Conservation (phyloP, 2,888 invertebrate genomes). For the Oscheius onirici region DNA sequence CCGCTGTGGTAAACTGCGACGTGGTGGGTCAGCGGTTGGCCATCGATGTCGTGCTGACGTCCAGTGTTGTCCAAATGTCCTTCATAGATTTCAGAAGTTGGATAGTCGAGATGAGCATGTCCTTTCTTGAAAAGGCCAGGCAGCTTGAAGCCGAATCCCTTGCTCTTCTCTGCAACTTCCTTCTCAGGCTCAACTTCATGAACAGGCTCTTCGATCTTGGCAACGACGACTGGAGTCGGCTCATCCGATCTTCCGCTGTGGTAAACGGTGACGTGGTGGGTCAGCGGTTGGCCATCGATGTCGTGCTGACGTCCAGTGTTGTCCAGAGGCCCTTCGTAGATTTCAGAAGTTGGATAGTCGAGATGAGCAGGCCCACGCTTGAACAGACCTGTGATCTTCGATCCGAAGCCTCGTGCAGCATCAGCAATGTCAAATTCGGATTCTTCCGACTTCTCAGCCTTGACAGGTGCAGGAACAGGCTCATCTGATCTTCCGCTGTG, state of each 20-base stretch:
- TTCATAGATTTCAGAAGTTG: slow-evolving; percentile 34
- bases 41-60: slow-evolving; percentile 34
- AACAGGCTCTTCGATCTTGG: background rate
- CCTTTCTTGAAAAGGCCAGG: slow-evolving; percentile 32
- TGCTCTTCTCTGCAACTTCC: slow-evolving; percentile 8
- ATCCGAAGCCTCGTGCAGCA: too few relatives aligned
- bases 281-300: slow-evolving; percentile 38
- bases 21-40: slow-evolving; percentile 36
- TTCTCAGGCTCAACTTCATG: background rate
- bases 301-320: slow-evolving; percentile 19
- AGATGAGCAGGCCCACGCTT: slow-evolving; percentile 44
- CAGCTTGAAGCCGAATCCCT: slow-evolving; percentile 29
- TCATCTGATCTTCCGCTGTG: too few relatives aligned
- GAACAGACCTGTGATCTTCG: too few relatives aligned
- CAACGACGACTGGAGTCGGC: background rate
- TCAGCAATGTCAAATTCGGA: too few relatives aligned
- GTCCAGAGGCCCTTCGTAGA: slow-evolving; percentile 41
- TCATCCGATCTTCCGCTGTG: slow-evolving; percentile 38
- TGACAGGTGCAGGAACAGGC: too few relatives aligned
- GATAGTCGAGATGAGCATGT: slow-evolving; percentile 37
- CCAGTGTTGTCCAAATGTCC: slow-evolving; percentile 39
- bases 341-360: slow-evolving; percentile 37
- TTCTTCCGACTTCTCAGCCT: too few relatives aligned
- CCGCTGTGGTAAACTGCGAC: slow-evolving; percentile 40
- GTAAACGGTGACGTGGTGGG: slow-evolving; percentile 41